Evolutionary conservation across 30 jellyfish, hydroid and myxozoan species (phyloP), one percentile per base, ranked within the genome.

Genomic region (Rhopilema esculentum): DNA sequence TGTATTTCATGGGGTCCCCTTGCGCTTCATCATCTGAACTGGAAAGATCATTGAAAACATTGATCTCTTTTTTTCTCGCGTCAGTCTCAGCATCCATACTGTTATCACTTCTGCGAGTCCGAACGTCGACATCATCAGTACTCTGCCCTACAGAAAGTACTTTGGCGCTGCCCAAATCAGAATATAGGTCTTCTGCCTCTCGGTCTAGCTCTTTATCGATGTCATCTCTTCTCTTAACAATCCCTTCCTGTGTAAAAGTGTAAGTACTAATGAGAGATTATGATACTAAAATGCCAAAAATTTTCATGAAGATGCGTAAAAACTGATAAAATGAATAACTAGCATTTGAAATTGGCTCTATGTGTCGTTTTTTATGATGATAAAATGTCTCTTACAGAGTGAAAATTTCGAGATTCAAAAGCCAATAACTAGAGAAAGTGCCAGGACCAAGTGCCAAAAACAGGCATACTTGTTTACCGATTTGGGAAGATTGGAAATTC

Each of bases 21-120:
- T 28, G 30, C 1, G 77, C 18, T 1, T 66, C 77, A 0, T 66
- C 77, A 22, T 66, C 77, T 22, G 77, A 66, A 32, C 77, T 66
- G 77, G 33, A 63, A 19, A 63, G 23, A 4, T 66, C 52, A 8
- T 66, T 32, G 33, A 29, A 23, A 23, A 18, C 77, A 19, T 66
- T 32, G 16, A 23, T 23, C 33, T 17, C 33, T n/a, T 66, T 40
- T 6, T 40, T 2, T 40, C n/a, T n/a, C n/a, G n/a, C n/a, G n/a
- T 40, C 57, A 2, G 12, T 40, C 6, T 12, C 57, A 40, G 57
- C 57, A 12, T 40, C 57, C 57, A 12, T 12, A n/a, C 8, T 19
- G 77, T 16, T 66, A 32, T 66, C 16, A 1, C 4, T 4, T 23
- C 18, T 7, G 33, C 6, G 12, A 12, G 57, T 40, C 6, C 6